Conservation (phyloP, 2,888 invertebrate genomes). For the Eubasilissa splendida region DNA sequence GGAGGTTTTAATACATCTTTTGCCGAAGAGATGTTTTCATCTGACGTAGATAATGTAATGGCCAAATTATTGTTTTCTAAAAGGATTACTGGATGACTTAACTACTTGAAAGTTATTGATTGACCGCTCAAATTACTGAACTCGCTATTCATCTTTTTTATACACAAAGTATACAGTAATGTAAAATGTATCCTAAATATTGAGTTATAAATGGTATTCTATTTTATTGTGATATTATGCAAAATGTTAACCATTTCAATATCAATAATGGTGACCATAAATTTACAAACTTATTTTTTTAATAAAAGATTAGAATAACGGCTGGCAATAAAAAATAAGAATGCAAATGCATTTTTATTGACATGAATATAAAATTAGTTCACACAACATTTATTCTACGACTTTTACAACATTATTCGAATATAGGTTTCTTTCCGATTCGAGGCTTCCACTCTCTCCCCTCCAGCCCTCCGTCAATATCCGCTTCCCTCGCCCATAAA, state of each 20-base stretch:
- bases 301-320: background rate
- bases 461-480: slow-evolving; percentile 22
- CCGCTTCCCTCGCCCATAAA: slow-evolving; percentile 11
- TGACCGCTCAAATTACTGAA: background rate
- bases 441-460: slow-evolving; percentile 9
- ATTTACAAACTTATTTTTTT: too few species aligned
- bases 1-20: too few species aligned
- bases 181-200: background rate
- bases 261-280: too few species aligned
- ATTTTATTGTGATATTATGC: background rate
- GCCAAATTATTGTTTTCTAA: too few species aligned
- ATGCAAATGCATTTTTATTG: slow-evolving; percentile 31
- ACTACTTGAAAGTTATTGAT: too few species aligned
- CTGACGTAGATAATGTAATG: too few species aligned
- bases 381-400: slow-evolving; percentile 37
- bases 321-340: background rate
- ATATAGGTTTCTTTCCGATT: slow-evolving; percentile 14
- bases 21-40: too few species aligned
- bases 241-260: too few species aligned
- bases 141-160: background rate
- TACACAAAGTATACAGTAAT: background rate
- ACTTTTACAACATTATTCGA: slow-evolving; percentile 19
- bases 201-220: background rate
- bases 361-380: slow-evolving; percentile 39
- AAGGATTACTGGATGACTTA: too few species aligned